Evolutionary conservation across 35 echinoderm and acorn worm species (phyloP).

Genomic region (Hemicentrotus pulcherrimus): DNA sequence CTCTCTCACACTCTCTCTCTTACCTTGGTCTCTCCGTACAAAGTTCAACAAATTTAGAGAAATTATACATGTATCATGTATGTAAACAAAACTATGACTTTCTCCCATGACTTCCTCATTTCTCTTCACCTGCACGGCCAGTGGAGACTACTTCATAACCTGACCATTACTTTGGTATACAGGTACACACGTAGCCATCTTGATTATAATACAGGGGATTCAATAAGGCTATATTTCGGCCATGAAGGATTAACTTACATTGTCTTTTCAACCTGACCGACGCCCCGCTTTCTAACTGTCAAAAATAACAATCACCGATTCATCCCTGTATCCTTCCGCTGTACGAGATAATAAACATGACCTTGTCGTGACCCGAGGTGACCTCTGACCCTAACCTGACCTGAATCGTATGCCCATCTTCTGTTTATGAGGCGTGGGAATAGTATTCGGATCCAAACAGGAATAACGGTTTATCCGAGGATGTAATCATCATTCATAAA

Average conservation of each 20-base stretch:
- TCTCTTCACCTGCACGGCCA: no score
- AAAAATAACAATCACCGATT: not conserved
- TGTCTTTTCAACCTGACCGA: not conserved
- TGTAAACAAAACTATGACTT: no score
- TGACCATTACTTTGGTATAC: no score
- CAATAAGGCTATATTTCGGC: no score
- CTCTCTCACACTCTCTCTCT: no score
- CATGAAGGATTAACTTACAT: not conserved
- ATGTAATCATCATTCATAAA: conserved; percentile 14
- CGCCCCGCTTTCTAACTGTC: not conserved
- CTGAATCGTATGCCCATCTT: not conserved
- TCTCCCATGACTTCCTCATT: no score
- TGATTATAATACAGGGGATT: no score
- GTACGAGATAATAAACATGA: not conserved
- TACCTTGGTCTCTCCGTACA: no score
- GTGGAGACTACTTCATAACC: no score
- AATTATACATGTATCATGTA: no score
- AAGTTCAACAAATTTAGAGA: no score
- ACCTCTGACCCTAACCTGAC: not conserved
- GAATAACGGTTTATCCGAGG: not conserved
- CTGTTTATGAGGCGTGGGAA: conserved; percentile 5
- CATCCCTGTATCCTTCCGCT: not conserved
- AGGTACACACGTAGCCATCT: no score
- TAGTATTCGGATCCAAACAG: not conserved
- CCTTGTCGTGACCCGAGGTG: not conserved